Base-by-base conservation (phyloP, 2,888 invertebrate species). In the Marasmarcha lunaedactyla region DNA sequence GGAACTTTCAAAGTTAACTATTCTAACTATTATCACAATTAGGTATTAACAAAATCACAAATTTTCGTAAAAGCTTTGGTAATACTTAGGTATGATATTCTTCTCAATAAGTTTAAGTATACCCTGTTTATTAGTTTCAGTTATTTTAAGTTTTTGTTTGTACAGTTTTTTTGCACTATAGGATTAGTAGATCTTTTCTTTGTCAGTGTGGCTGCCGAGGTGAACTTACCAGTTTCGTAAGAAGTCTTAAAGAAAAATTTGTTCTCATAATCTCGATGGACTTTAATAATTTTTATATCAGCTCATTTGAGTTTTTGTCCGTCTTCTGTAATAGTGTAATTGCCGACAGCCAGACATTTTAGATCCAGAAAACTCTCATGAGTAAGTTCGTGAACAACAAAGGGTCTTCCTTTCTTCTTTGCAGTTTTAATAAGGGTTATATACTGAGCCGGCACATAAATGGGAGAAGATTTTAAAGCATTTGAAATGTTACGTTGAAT, bases 391-490 rank as follows among this genome's bases (percentile, higher is more conserved):
- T 42, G 9, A 36, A 42, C 44, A 15, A 14, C 15, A 11, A 15
- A 42, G 11, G 44, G 44, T 33, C 1, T 42, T 15, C 44, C 44
- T 34, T 14, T 39, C 35, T 44, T 44, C 36, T 39, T 43, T 33
- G 49, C 44, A 11, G 45, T 45, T 45, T 41, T 46, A 11, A 47
- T 52, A 35, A 55, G 40, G 35, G 49, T 48, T 37, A 58, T 48
- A 42, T 58, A 54, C 40, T 56, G 48, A 37, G 43, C 45, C 25
- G 56, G 52, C 6, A 48, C 41, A 43, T 46, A 56, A 43, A 56
- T 51, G 3, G 54, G 50, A 15, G 48, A 46, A 33, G 51, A 50
- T 50, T 49, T 54, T 35, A 52, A 40, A 12, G 43, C 35, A 30
- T 38, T 46, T 38, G 46, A 45, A 34, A 49, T 47, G 15, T 47